Evolutionary conservation across 2,888 invertebrate species (phyloP).

Genomic region (Blastobasis adustella): DNA sequence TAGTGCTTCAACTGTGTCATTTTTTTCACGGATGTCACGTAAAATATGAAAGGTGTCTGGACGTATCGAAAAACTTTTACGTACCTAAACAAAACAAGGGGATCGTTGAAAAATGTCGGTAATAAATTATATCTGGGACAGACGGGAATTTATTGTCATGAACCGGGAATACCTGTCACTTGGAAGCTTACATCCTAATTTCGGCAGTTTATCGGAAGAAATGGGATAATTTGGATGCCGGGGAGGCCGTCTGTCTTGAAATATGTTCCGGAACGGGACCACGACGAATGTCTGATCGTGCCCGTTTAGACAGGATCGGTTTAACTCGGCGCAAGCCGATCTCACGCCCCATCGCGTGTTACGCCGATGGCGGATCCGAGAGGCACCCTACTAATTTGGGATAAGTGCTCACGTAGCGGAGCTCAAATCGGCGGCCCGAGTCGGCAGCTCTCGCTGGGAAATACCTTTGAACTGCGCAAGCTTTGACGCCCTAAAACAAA

Average conservation of each 20-base stretch:
- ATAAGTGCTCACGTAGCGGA: constrained; percentile 56
- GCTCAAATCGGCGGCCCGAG: constrained; percentile 23
- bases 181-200: too few species aligned
- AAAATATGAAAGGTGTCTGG: too few species aligned
- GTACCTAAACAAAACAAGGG: too few species aligned
- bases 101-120: too few species aligned
- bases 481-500: constrained; percentile 36
- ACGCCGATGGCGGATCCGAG: constrained; percentile 32
- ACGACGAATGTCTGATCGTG: constrained; percentile 28
- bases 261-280: constrained; percentile 15
- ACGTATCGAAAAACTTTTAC: too few species aligned
- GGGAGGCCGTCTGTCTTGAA: constrained; percentile 5
- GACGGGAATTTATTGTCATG: background rate
- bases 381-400: constrained; percentile 52
- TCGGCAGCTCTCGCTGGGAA: constrained; percentile 37
- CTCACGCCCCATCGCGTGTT: constrained; percentile 46
- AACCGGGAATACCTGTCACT: background rate
- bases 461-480: constrained; percentile 39
- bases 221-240: background rate
- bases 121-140: too few species aligned
- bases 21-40: too few species aligned
- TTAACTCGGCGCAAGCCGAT: constrained; percentile 45
- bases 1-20: too few species aligned
- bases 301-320: constrained; percentile 37
- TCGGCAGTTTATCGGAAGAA: background rate